Evolutionary conservation across 2,888 invertebrate genomes (phyloP), one percentile per base, ranked within the genome.

Genomic region (Patella pellucida): DNA sequence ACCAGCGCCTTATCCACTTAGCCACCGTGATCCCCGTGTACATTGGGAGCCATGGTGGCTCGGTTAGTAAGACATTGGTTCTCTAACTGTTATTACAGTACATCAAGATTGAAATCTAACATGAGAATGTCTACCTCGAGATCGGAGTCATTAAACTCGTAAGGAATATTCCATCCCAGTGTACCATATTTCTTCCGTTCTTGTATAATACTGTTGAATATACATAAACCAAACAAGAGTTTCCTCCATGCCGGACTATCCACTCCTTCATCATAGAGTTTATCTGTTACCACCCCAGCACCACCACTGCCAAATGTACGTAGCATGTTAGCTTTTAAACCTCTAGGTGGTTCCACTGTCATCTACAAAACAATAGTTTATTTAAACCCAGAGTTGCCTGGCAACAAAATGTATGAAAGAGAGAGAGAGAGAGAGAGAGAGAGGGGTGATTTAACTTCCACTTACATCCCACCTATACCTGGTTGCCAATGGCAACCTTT

Each of bases 61-160:
- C 3, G 31, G 31, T 31, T 31, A 31, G 31, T 31, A 31, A 31
- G 31, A 31, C 3, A 31, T 4, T 31, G 31, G 31, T 4, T 31
- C 31, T 4, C 31, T 31, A 0, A 5, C 31, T 5, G 31, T 31
- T 31, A 31, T 31, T 31, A 31, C 31, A 31, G 5, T 31, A 0
- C 31, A 31, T 31, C 31, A 31, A 31, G 5, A 31, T 5, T 31
- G 31, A 31, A 31, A 31, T 31, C 31, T 31, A 31, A 5, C 4
- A 31, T 31, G 7, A 41, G 9, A 41, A 41, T 41, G 9, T 41
- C 77, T 74, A 91, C 91, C 86, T 90, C 90, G 3, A 91, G 78
- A 83, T 91, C 91, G 2, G 91, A 90, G 70, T 91, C 90, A 83
- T 90, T 91, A 81, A 91, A 91, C 75, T 90, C 91, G 77, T 91